Conservation (phyloP, 2,797 vertebrate genomes). For the Agapornis canus region DNA sequence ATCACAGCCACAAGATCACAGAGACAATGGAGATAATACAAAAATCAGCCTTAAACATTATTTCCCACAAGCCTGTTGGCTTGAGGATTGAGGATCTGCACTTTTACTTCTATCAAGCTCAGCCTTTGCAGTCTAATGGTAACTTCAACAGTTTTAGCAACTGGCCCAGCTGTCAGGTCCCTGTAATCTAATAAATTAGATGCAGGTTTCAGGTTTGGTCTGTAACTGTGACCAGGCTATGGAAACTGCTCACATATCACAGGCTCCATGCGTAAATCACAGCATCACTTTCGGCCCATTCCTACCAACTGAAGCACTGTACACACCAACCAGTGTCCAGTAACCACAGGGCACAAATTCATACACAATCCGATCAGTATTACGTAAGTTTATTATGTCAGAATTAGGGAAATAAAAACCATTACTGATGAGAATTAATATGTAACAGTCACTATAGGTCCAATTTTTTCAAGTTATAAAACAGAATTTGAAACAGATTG, state of each 20-base stretch:
- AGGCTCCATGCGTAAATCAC: constrained; percentile 71
- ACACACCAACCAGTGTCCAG: constrained; percentile 64
- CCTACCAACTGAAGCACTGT: constrained; percentile 59
- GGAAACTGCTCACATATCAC: constrained; percentile 52
- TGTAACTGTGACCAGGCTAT: constrained; percentile 77
- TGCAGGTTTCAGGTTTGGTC: accelerated
- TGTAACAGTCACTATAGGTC: accelerated
- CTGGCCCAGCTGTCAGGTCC: neutral
- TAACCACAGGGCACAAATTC: constrained; percentile 74
- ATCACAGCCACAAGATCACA: neutral
- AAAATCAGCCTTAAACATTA: neutral
- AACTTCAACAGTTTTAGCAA: neutral
- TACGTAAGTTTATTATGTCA: neutral
- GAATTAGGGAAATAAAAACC: neutral
- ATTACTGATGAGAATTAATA: neutral
- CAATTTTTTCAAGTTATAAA: neutral
- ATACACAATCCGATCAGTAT: accelerated
- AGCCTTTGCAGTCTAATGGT: accelerated
- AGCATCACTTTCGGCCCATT: constrained; percentile 73
- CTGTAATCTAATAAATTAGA: accelerated
- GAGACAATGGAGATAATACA: neutral
- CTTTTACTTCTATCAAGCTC: neutral
- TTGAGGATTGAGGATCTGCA: neutral
- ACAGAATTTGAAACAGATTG: neutral
- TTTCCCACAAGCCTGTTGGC: neutral